Percentiles rank a stretch among this genome's conserved stretches.
Evolutionary conservation across 2,113 vertebrate species (phyloP).

Genomic region (Corythaeola cristata): DNA sequence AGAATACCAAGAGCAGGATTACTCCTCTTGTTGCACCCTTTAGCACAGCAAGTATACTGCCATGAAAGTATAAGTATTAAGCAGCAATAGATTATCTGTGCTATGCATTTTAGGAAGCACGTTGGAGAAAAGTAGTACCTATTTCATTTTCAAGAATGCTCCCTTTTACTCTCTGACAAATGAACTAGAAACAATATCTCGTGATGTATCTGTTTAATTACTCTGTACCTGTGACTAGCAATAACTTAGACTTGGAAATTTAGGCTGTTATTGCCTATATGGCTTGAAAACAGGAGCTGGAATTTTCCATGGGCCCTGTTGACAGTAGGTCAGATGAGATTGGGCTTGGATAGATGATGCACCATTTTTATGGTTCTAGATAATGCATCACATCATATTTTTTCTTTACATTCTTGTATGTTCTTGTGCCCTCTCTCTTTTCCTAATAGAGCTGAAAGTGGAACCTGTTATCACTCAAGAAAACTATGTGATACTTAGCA

Average conservation of each 20-base stretch:
- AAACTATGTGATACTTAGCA: not conserved
- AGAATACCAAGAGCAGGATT: not conserved
- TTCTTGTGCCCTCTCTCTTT: not conserved
- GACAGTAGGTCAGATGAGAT: not conserved
- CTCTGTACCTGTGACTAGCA: not conserved
- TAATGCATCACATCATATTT: not conserved
- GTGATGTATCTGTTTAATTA: not conserved
- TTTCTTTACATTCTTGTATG: not conserved
- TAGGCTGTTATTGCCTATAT: not conserved
- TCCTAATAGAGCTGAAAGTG: not conserved
- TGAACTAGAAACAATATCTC: not conserved
- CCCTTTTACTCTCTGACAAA: not conserved
- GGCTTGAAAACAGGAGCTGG: not conserved
- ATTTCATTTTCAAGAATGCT: not conserved
- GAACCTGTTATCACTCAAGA: not conserved
- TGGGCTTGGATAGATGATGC: not conserved
- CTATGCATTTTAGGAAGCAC: not conserved
- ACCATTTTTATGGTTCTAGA: not conserved
- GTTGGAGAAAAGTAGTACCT: not conserved
- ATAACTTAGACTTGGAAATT: not conserved
- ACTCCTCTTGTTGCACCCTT: not conserved
- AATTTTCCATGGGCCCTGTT: not conserved
- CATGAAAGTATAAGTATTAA: not conserved
- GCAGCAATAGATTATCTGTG: not conserved
- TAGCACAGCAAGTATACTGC: not conserved